These are phyloP conservation scores for Cephus pulcher DNA, from an alignment of 2,888 invertebrate species.

Conservation along the genomic window DNA sequence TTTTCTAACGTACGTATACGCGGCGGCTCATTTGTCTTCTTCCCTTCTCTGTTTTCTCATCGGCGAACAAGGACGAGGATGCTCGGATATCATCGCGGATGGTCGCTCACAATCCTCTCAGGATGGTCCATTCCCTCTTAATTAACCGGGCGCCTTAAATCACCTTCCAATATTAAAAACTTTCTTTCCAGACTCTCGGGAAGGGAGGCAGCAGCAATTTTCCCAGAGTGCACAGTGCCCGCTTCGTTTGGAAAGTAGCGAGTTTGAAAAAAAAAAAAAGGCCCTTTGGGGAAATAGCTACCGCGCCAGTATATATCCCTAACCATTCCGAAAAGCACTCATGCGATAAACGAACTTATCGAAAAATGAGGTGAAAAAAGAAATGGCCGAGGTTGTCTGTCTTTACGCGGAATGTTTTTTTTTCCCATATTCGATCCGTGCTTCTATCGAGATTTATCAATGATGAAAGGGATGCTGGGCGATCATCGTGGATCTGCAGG, in stretches of 20 bases:
- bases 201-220: conserved; percentile 29
- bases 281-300: conserved; percentile 9
- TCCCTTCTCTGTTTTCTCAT: not conserved
- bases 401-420: not conserved
- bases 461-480: not conserved
- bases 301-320: not conserved
- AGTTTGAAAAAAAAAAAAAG: conserved; percentile 3
- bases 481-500: not conserved
- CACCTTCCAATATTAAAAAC: conserved; percentile 53
- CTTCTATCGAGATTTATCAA: no score
- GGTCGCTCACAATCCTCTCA: conserved; percentile 34
- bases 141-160: conserved; percentile 53
- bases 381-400: not conserved
- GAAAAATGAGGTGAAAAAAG: not conserved
- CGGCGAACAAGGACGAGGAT: conserved; percentile 29
- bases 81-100: conserved; percentile 30
- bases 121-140: conserved; percentile 46
- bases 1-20: not conserved
- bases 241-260: conserved; percentile 3
- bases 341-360: not conserved
- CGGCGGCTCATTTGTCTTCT: not conserved
- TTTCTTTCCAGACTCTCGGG: conserved; percentile 32
- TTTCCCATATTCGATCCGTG: no score
- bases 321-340: not conserved
- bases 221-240: conserved; percentile 10